These are phyloP conservation scores for Microplitis mediator DNA, from an alignment of 1,140 invertebrate species.

Conservation along the genomic window DNA sequence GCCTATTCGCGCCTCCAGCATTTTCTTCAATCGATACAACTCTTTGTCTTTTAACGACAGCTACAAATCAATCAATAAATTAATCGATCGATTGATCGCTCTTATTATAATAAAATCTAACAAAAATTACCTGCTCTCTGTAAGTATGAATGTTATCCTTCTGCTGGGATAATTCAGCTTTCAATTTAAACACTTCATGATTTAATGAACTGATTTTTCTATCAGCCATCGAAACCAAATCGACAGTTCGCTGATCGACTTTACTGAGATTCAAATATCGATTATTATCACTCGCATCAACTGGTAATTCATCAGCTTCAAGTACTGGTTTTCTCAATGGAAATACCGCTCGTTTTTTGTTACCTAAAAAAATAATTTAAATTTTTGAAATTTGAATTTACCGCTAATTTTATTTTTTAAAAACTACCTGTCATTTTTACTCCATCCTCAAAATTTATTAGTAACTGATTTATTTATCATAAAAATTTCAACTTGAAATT, in stretches of 20 bases:
- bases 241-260: constrained; percentile 49
- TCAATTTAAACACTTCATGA: constrained; percentile 61
- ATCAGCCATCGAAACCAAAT: constrained; percentile 58
- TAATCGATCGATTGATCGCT: too few species aligned
- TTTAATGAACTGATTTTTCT: constrained; percentile 59
- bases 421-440: too few species aligned
- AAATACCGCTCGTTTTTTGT: constrained; percentile 52
- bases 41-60: constrained; percentile 65
- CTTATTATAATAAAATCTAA: too few species aligned
- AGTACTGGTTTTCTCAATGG: constrained; percentile 51
- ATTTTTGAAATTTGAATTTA: neutral
- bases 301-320: constrained; percentile 45
- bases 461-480: too few species aligned
- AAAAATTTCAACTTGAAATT: too few species aligned
- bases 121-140: constrained; percentile 54
- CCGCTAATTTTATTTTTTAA: neutral
- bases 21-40: constrained; percentile 67
- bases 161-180: constrained; percentile 56
- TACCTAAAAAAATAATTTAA: constrained; percentile 31
- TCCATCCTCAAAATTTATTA: too few species aligned
- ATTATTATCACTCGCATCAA: constrained; percentile 32
- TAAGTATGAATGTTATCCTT: constrained; percentile 54
- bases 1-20: constrained; percentile 70
- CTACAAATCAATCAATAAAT: constrained; percentile 37
- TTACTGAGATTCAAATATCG: constrained; percentile 40